These are phyloP conservation scores for Achroia grisella DNA, from an alignment of 1,140 invertebrate genomes.

Conservation along the genomic window DNA sequence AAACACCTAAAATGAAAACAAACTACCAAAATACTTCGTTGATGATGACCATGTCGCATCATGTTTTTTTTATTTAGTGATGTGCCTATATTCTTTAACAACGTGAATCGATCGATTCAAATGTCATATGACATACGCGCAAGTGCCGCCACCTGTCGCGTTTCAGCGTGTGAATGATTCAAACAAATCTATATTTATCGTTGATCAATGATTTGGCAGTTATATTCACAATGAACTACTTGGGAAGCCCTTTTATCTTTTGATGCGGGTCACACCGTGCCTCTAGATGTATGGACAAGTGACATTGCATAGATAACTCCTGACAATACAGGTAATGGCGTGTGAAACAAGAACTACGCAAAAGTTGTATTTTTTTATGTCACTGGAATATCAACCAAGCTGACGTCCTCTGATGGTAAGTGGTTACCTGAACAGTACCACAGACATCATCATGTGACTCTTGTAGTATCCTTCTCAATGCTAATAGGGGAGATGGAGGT, in stretches of 20 bases:
- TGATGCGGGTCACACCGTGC: slow-evolving; percentile 26
- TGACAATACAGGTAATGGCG: slow-evolving; percentile 1
- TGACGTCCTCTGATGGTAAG: no score
- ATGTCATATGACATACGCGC: slow-evolving; percentile 23
- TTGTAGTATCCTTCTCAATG: no score
- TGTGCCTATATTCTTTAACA: no score
- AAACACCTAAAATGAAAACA: no score
- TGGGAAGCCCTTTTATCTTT: slow-evolving; percentile 29
- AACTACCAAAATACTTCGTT: no score
- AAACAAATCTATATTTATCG: slow-evolving; percentile 38
- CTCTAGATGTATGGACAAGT: slow-evolving; percentile 4
- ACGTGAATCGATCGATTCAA: slow-evolving; percentile 28
- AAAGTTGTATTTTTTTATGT: no score
- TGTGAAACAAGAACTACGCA: slow-evolving; percentile 2
- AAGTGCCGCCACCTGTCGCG: slow-evolving; percentile 54
- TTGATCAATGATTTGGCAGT: slow-evolving; percentile 60
- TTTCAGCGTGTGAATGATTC: slow-evolving; percentile 39
- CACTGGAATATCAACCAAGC: no score
- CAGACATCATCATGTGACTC: no score
- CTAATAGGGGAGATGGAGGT: no score
- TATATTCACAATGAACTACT: slow-evolving; percentile 41
- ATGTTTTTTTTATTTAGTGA: no score
- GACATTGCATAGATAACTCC: slow-evolving; percentile 10
- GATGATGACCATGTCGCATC: no score
- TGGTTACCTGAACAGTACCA: no score